Evolutionary conservation across 2,797 vertebrate species (phyloP).

Genomic region (Hafferia zeledoni): DNA sequence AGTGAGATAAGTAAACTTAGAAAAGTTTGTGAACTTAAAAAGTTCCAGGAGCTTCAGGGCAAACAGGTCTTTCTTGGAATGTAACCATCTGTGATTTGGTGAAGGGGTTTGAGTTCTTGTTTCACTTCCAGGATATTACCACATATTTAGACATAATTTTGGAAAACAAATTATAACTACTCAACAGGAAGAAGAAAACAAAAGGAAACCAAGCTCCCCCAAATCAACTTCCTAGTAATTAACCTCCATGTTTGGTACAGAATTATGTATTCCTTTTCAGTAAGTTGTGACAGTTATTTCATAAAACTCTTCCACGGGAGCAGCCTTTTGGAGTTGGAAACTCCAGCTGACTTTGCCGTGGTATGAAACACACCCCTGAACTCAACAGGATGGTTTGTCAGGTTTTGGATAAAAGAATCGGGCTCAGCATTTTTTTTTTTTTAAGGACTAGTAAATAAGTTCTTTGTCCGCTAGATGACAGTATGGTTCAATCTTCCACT

Average conservation of each 20-base stretch:
- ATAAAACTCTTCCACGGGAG: neutral
- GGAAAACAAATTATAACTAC: neutral
- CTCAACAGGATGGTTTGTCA: neutral
- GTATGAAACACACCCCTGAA: neutral
- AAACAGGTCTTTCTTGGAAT: neutral
- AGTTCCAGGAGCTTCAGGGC: neutral
- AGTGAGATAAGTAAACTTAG: neutral
- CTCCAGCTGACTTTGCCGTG: neutral
- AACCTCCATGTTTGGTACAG: neutral
- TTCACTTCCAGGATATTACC: neutral
- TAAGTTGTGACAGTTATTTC: neutral
- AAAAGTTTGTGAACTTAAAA: neutral
- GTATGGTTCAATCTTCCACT: slow-evolving; percentile 10
- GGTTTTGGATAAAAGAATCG: neutral
- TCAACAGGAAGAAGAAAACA: neutral
- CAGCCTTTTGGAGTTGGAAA: neutral
- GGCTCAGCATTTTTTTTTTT: too few species aligned
- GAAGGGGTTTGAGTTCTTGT: neutral
- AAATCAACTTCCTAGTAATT: neutral
- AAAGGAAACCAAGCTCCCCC: neutral
- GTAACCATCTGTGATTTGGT: neutral
- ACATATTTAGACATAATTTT: neutral
- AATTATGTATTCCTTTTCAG: neutral
- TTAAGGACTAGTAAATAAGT: neutral
- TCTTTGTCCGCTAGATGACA: slow-evolving; percentile 56